Base-by-base conservation (phyloP, 1,140 invertebrate species). In the Augochlora pura region DNA sequence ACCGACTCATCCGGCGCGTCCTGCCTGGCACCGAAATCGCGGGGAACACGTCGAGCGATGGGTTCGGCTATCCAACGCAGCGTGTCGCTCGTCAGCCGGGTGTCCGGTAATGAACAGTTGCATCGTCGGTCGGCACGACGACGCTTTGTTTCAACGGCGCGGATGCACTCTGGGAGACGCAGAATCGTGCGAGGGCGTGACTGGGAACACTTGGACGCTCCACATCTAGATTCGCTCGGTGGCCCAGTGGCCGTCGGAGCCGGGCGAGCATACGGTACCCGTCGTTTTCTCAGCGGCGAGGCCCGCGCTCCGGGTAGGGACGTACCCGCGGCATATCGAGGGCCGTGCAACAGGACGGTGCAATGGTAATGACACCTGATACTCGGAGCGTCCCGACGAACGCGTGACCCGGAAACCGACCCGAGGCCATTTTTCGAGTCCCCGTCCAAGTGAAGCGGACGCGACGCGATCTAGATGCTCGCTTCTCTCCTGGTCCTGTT, bases 381-480 rank as follows among this genome's bases (percentile, higher is more conserved):
- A 86, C 88, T 85, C 85, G 68, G 68, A 73, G 38, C 81, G 79
- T 82, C 85, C 70, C 81, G 79, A 81, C 77, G 87, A 77, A 88
- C 90, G 88, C 88, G 88, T 90, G 90, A 91, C 90, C 88, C 90
- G 90, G 89, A 90, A 90, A 90, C 88, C 88, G 82, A 87, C 83
- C 87, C 77, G 71, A 59, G 76, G 81, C 79, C 79, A 88, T 89
- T 89, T 89, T 88, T 87, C 85, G 64, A 84, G 77, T 86, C 80
- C 52, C 62, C 63, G 70, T 66, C 83, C 76, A 71, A 78, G 81
- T 67, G 85, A 82, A 81, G 86, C 66, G 70, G 77, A 74, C 83
- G 71, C 60, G 79, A 85, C 75, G 79, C 78, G 85, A 88, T 88
- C 88, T 87, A 87, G 87, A 89, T 88, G 79, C 83, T 62, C 72